These are phyloP conservation scores for Danaus chrysippus DNA, from an alignment of 2,888 invertebrate genomes.

Conservation along the genomic window DNA sequence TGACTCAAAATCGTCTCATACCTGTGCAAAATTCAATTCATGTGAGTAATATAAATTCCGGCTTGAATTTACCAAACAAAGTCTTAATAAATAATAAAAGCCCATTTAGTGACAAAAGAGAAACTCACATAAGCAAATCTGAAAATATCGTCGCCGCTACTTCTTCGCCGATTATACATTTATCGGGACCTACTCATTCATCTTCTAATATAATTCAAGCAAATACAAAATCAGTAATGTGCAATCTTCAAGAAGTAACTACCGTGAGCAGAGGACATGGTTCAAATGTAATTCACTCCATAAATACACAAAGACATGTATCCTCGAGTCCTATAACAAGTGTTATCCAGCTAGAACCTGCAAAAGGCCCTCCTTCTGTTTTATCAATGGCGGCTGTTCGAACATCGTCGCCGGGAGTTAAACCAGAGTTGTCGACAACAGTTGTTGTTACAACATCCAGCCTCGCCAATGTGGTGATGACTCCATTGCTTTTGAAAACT, in stretches of 20 bases:
- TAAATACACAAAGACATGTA: constrained; percentile 59
- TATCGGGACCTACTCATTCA: constrained; percentile 54
- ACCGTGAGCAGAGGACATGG: constrained; percentile 51
- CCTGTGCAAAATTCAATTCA: constrained; percentile 68
- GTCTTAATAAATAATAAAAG: constrained; percentile 58
- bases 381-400: constrained; percentile 62
- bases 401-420: constrained; percentile 57
- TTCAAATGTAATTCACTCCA: constrained; percentile 63
- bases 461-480: constrained; percentile 57
- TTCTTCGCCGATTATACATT: constrained; percentile 60
- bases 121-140: constrained; percentile 50
- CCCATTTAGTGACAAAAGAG: constrained; percentile 59
- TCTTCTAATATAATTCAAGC: constrained; percentile 58
- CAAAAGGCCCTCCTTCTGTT: constrained; percentile 58
- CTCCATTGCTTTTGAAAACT: constrained; percentile 62
- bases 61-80: constrained; percentile 61
- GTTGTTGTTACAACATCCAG: constrained; percentile 51
- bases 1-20: constrained; percentile 70
- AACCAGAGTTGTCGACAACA: constrained; percentile 52
- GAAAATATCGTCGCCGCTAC: constrained; percentile 51
- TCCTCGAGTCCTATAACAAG: constrained; percentile 55
- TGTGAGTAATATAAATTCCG: constrained; percentile 54
- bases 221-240: constrained; percentile 53
- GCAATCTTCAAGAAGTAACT: constrained; percentile 53
- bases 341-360: constrained; percentile 58